Conservation (phyloP, 37 sponge, comb jelly and placozoan genomes). For the Ianthella basta region DNA sequence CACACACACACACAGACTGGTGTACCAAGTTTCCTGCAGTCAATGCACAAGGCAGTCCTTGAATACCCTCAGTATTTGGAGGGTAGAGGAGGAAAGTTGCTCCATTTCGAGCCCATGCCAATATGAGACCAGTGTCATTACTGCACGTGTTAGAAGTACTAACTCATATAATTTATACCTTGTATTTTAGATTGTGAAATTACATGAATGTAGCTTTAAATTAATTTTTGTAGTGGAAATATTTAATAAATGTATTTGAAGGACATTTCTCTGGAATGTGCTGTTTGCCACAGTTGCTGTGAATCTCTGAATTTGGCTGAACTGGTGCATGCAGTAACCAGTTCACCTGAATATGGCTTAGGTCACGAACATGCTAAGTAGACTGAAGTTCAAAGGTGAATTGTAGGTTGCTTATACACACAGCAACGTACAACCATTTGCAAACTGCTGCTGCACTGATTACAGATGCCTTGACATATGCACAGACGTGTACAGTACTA, state of each 20-base stretch:
- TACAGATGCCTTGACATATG: too few species aligned
- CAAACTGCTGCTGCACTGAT: too few species aligned
- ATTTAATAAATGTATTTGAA: conserved; percentile 6
- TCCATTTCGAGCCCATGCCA: neutral
- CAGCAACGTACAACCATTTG: too few species aligned
- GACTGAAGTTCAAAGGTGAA: too few species aligned
- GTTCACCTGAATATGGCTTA: too few species aligned
- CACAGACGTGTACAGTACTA: too few species aligned
- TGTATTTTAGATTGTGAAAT: neutral
- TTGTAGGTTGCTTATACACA: too few species aligned
- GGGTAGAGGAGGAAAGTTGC: neutral
- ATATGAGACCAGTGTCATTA: neutral
- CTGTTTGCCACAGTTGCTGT: neutral
- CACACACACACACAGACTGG: conserved; percentile 62
- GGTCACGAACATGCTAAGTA: too few species aligned
- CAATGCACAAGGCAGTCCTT: conserved; percentile 55
- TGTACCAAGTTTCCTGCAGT: conserved; percentile 68
- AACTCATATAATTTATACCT: neutral
- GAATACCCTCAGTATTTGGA: conserved; percentile 10
- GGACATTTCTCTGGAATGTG: neutral
- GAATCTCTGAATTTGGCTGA: neutral
- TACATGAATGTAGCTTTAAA: neutral
- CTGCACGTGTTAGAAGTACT: neutral
- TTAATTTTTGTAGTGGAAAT: neutral
- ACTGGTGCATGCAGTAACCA: too few species aligned